Base-by-base conservation (phyloP, 2,113 vertebrate species). In the Ornithorhynchus anatinus region DNA sequence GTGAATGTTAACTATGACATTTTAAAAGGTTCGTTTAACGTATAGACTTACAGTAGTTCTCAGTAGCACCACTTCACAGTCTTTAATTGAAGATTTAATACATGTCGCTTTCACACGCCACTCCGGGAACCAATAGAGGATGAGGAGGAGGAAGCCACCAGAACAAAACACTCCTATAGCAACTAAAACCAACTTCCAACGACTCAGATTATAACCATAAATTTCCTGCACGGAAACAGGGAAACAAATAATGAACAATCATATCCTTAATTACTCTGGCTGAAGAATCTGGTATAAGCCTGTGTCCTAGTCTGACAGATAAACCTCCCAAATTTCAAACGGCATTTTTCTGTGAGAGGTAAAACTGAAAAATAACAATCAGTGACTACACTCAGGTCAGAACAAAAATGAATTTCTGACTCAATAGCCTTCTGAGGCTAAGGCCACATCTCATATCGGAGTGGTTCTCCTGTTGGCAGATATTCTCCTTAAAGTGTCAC, bases 71-170 rank as follows among this genome's bases (percentile, higher is more conserved):
- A 99, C 95, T 72, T 94, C 83, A 27, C 97, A 96, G 77, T 96
- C 96, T 35, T 89, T 92, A 39, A 95, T 80, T 1, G 94, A 60
- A 67, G 94, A 92, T 87, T 93, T 92, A 59, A 68, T 85, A 86
- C 97, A 99, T 0, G 95, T 97, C 59, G 94, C 93, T 89, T 96
- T 97, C 90, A 98, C 97, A 9, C 96, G 96, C 98, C 97, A 99
- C 89, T 97, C 93, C 4, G 97, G 98, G 95, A 99, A 94, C 98
- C 98, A 99, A 82, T 99, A 99, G 80, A 99, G 96, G 60, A 99
- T 93, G 64, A 99, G 95, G 44, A 99, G 95, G 15, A 99, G 96
- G 88, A 99, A 97, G 40, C 98, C 97, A 3, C 98, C 97, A 2
- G 95, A 95, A 78, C 93, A 96, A 56, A 99, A 59, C 82, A 95